phyloP scores from a whole-genome alignment of 2,113 vertebrate genomes.

The Marcusenius ussheri region DNA sequence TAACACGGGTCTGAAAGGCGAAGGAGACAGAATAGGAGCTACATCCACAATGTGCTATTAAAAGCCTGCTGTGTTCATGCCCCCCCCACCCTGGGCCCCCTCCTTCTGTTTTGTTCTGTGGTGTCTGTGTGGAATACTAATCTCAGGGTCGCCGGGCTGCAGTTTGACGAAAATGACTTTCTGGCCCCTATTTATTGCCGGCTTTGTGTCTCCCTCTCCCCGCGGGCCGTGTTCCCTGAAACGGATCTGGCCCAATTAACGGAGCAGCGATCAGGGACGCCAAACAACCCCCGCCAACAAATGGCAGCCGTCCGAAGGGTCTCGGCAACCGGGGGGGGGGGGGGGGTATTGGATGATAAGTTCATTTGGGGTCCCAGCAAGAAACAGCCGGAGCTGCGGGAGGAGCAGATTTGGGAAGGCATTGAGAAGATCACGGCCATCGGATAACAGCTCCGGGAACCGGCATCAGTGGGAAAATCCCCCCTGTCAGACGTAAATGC shows the following conservation, averaged over 20 bases:
- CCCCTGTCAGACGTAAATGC: constrained; percentile 27
- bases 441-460: constrained; percentile 36
- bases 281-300: constrained; percentile 24
- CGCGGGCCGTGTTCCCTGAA: constrained; percentile 31
- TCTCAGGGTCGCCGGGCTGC: constrained; percentile 42
- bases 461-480: constrained; percentile 22
- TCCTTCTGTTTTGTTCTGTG: constrained; percentile 31
- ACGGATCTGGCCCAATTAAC: constrained; percentile 45
- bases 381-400: constrained; percentile 23
- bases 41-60: constrained; percentile 47
- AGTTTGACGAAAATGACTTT: constrained; percentile 46
- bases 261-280: constrained; percentile 30
- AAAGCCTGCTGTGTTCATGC: constrained; percentile 33
- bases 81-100: background rate
- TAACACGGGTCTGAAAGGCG: constrained; percentile 26
- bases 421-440: constrained; percentile 12
- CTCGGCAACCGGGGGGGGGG: background rate
- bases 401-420: constrained; percentile 15
- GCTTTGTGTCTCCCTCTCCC: constrained; percentile 40
- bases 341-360: constrained; percentile 25
- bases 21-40: constrained; percentile 15
- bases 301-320: constrained; percentile 18
- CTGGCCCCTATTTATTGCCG: constrained; percentile 36
- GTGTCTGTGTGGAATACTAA: constrained; percentile 35
- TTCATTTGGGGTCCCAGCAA: constrained; percentile 34